Percentiles rank a stretch among this genome's conserved stretches.
These are phyloP conservation scores for Scaptomyza hsui DNA, from an alignment of 1,140 invertebrate species.

Conservation along the genomic window DNA sequence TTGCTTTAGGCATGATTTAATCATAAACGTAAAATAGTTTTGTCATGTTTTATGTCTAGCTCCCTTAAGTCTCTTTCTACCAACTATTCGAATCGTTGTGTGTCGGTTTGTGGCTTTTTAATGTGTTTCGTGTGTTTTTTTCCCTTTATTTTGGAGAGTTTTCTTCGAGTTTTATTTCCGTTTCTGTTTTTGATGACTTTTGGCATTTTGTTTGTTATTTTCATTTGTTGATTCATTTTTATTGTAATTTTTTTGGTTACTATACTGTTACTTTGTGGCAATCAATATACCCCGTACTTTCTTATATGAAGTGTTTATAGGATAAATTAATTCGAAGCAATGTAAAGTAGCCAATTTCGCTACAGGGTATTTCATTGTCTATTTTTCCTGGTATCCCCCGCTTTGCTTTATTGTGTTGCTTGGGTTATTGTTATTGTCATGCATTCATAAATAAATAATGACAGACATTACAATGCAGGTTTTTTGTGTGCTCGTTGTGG, in stretches of 20 bases:
- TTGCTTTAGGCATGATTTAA: constrained; percentile 65
- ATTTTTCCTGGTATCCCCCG: background rate
- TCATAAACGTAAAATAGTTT: constrained; percentile 80
- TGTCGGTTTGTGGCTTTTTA: constrained; percentile 50
- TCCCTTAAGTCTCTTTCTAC: no score
- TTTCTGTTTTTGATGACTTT: constrained; percentile 66
- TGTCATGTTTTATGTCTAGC: constrained; percentile 61
- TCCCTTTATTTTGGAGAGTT: constrained; percentile 25
- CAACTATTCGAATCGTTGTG: constrained; percentile 53
- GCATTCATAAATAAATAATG: constrained; percentile 79
- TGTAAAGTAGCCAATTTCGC: background rate
- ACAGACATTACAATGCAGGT: constrained; percentile 65
- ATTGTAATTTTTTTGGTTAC: constrained; percentile 49
- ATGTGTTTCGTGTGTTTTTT: constrained; percentile 27
- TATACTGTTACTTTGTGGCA: constrained; percentile 1
- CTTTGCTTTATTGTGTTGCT: constrained; percentile 12
- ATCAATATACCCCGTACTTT: constrained; percentile 7
- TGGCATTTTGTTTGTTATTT: constrained; percentile 51
- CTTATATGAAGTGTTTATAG: background rate
- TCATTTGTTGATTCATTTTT: constrained; percentile 56
- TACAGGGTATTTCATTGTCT: constrained; percentile 13
- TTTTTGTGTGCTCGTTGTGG: constrained; percentile 35
- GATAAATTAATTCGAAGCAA: background rate
- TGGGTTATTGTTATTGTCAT: constrained; percentile 59
- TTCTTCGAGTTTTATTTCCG: constrained; percentile 1